These are phyloP conservation scores for Neodiprion virginianus DNA, from an alignment of 1,140 invertebrate genomes.

Conservation along the genomic window DNA sequence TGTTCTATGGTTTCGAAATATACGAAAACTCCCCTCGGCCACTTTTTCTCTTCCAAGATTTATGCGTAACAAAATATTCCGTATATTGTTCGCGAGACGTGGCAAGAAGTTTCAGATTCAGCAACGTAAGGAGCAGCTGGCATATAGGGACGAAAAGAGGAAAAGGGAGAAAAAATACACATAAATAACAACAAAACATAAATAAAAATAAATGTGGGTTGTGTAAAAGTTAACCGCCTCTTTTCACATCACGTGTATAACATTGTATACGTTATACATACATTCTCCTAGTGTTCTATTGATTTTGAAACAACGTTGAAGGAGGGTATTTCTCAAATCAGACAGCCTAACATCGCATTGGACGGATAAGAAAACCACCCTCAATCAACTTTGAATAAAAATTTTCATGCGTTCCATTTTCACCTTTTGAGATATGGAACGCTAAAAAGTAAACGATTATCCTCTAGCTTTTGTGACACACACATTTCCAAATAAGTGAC, in stretches of 20 bases:
- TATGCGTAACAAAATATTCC: not conserved
- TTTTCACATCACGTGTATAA: not conserved
- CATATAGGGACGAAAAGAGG: no score
- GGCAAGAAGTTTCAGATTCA: not conserved
- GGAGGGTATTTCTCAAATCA: not conserved
- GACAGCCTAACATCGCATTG: not conserved
- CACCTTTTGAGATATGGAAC: no score
- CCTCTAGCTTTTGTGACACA: no score
- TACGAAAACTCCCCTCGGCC: not conserved
- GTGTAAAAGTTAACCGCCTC: not conserved
- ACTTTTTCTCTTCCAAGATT: not conserved
- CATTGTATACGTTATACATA: not conserved
- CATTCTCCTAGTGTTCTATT: not conserved
- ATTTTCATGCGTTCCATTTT: no score
- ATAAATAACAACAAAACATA: not conserved
- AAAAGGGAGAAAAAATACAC: not conserved
- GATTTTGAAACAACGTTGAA: not conserved
- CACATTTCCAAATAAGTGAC: no score
- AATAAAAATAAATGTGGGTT: not conserved
- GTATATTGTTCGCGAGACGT: slow-evolving; percentile 1
- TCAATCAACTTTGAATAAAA: no score
- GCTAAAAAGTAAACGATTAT: no score
- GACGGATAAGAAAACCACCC: no score
- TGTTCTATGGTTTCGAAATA: not conserved
- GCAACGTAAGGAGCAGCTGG: no score